These are phyloP conservation scores for Argyra leucocephala DNA, from an alignment of 2,888 invertebrate genomes.

Conservation along the genomic window DNA sequence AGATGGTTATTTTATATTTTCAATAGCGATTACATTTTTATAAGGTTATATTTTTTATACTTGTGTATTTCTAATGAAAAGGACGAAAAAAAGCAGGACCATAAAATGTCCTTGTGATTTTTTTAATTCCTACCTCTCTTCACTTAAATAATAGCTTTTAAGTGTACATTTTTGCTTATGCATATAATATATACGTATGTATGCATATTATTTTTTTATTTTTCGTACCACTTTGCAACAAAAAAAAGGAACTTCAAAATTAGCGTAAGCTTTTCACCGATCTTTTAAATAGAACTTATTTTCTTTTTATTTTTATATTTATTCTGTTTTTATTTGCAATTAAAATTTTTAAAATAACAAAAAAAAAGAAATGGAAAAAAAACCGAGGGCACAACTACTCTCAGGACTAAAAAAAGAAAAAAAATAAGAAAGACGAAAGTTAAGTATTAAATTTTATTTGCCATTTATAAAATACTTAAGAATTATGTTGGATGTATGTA, in stretches of 20 bases:
- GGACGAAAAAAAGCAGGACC: neutral
- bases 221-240: neutral
- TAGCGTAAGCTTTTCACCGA: no score
- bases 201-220: neutral
- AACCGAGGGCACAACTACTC: neutral
- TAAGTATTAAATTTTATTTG: no score
- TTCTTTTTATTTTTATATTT: no score
- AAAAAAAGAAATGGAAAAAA: neutral
- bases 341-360: neutral
- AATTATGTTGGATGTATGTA: no score
- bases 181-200: neutral
- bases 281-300: no score
- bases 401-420: neutral
- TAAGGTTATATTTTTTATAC: neutral
- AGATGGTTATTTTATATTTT: neutral
- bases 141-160: neutral
- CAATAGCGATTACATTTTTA: no score
- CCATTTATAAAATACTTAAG: no score
- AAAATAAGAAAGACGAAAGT: neutral
- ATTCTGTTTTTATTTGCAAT: neutral
- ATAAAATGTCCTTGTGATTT: constrained; percentile 1
- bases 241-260: no score
- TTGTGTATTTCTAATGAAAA: neutral
- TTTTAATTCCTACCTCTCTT: neutral
- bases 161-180: neutral